A percentile compares a stretch with the other conserved stretches of the same genome.
phyloP scores from a whole-genome alignment of 2,113 vertebrate genomes.

The Thalassarche chlororhynchos region DNA sequence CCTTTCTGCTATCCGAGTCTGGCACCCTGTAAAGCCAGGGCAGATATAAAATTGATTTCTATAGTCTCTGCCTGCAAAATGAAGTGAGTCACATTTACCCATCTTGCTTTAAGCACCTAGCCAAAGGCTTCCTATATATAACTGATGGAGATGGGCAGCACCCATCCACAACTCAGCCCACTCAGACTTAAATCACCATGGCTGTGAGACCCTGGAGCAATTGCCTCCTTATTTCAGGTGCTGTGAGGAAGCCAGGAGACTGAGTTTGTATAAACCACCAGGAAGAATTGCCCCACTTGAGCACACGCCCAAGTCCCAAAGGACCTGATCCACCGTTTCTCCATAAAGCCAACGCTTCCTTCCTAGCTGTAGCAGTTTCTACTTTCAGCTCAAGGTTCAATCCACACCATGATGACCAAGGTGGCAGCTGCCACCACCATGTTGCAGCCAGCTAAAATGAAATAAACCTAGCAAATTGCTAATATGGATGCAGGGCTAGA shows the following conservation, averaged over 20 bases:
- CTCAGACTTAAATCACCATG: not conserved
- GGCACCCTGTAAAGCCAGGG: not conserved
- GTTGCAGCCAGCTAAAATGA: not conserved
- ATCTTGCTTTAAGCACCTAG: not conserved
- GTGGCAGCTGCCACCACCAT: not conserved
- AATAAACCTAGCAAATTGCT: rapidly evolving
- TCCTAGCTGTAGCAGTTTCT: not conserved
- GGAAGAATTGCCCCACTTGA: not conserved
- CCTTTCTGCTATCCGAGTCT: not conserved
- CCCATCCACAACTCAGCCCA: not conserved
- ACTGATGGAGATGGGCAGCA: not conserved
- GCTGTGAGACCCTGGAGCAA: not conserved
- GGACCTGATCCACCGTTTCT: not conserved
- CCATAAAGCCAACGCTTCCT: not conserved
- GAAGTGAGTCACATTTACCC: rapidly evolving
- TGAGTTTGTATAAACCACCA: not conserved
- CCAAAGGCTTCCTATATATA: not conserved
- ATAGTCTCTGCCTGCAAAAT: not conserved
- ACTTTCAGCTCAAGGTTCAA: not conserved
- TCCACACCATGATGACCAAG: rapidly evolving
- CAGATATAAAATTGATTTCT: not conserved
- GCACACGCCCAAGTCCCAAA: not conserved
- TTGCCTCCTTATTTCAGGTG: not conserved
- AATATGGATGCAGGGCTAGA: not conserved
- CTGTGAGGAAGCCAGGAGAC: not conserved